These are phyloP conservation scores for Callipepla squamata DNA, from an alignment of 2,113 vertebrate genomes.

Conservation along the genomic window DNA sequence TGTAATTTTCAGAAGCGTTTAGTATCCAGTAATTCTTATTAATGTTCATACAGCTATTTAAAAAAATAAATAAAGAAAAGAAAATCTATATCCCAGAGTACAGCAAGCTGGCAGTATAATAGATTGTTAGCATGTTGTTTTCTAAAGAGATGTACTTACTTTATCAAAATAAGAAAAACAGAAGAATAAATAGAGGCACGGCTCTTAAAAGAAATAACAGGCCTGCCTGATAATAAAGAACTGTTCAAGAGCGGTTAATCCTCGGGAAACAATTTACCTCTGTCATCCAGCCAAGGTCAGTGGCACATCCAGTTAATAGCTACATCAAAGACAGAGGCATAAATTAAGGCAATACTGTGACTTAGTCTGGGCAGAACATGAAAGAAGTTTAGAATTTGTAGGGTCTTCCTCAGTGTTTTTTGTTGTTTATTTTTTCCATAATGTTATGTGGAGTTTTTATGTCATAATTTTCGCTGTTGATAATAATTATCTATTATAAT, in stretches of 20 bases:
- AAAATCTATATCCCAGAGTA: not conserved
- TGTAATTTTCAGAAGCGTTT: not conserved
- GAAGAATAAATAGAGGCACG: not conserved
- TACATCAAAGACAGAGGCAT: slow-evolving; percentile 21
- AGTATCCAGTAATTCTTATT: not conserved
- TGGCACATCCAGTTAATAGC: slow-evolving; percentile 7
- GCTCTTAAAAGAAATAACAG: not conserved
- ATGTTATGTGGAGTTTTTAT: not conserved
- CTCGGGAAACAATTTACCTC: not conserved
- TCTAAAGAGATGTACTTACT: not conserved
- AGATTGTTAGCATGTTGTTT: not conserved
- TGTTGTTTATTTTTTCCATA: not conserved
- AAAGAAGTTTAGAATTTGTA: not conserved
- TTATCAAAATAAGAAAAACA: slow-evolving; percentile 18
- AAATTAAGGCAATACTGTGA: not conserved
- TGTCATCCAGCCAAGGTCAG: slow-evolving; percentile 42
- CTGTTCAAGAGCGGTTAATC: slow-evolving; percentile 11
- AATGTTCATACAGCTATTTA: not conserved
- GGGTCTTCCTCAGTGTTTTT: not conserved
- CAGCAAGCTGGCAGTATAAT: not conserved
- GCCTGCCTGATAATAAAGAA: not conserved
- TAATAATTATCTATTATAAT: not conserved
- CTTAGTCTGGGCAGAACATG: not conserved
- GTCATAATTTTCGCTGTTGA: not conserved
- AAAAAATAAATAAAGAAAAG: not conserved